Conservation (phyloP, 1,140 invertebrate genomes). For the Aphelinus certus region DNA sequence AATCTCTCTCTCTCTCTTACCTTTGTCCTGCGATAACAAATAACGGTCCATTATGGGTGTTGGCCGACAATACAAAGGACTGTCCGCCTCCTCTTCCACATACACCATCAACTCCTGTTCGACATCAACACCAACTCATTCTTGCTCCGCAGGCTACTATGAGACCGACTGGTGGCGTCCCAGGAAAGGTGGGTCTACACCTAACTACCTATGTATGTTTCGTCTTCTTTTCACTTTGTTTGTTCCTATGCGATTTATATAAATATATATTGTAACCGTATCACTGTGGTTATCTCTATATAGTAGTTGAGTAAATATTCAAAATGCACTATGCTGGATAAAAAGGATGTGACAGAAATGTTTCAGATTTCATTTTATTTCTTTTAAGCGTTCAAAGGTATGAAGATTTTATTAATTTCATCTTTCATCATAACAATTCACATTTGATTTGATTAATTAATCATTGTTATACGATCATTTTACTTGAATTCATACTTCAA, state of each 20-base stretch:
- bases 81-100: constrained; percentile 90
- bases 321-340: constrained; percentile 5
- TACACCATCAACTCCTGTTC: constrained; percentile 71
- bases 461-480: no score
- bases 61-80: constrained; percentile 73
- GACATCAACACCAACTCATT: constrained; percentile 67
- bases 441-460: no score
- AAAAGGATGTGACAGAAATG: not conserved
- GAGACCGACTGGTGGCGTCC: constrained; percentile 93
- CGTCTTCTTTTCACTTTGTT: constrained; percentile 50
- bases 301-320: constrained; percentile 26
- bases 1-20: constrained; percentile 43
- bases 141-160: constrained; percentile 86
- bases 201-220: constrained; percentile 67
- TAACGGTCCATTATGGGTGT: constrained; percentile 55
- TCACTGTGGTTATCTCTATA: constrained; percentile 24
- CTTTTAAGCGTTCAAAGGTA: no score
- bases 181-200: constrained; percentile 85
- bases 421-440: no score
- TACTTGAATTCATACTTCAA: no score
- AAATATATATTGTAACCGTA: constrained; percentile 12
- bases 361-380: constrained; percentile 1
- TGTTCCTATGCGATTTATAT: constrained; percentile 14
- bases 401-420: no score
- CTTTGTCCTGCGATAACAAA: constrained; percentile 58